Percentiles rank a stretch among this genome's conserved stretches.
Conservation (phyloP, 2,113 vertebrate species). For the Candoia aspera region DNA sequence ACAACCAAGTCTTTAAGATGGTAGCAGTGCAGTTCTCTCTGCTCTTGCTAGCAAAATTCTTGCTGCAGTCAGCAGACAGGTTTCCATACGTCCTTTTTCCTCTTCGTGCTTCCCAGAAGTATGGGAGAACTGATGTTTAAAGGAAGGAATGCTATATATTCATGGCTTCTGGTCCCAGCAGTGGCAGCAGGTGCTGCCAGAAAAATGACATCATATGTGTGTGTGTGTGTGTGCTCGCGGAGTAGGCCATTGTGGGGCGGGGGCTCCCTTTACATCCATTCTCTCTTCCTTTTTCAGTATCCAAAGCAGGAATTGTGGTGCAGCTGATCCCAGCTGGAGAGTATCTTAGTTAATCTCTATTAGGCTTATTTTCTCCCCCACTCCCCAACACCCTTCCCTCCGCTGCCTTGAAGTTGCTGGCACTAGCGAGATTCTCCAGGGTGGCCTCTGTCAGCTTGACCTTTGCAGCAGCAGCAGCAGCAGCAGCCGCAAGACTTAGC, state of each 20-base stretch:
- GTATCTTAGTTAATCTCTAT: not conserved
- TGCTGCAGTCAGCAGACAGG: not conserved
- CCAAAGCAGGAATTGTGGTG: not conserved
- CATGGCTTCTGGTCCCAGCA: not conserved
- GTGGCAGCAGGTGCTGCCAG: not conserved
- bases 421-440: conserved; percentile 19
- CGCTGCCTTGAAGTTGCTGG: not conserved
- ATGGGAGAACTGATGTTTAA: not conserved
- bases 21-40: not conserved
- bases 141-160: not conserved
- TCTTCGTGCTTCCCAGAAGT: not conserved
- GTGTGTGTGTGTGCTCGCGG: rapidly evolving
- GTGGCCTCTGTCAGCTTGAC: conserved; percentile 31
- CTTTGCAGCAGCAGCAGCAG: not conserved
- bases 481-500: not conserved
- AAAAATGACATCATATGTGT: not conserved
- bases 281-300: not conserved
- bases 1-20: not conserved
- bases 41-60: not conserved
- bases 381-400: not conserved
- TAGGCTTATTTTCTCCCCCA: rapidly evolving
- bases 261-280: rapidly evolving
- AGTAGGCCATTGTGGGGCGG: not conserved
- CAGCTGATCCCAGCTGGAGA: not conserved
- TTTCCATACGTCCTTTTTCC: not conserved